Percentiles rank a stretch among this genome's conserved stretches.
Conservation (phyloP, 2,888 invertebrate species). For the Cheilosia soror region DNA sequence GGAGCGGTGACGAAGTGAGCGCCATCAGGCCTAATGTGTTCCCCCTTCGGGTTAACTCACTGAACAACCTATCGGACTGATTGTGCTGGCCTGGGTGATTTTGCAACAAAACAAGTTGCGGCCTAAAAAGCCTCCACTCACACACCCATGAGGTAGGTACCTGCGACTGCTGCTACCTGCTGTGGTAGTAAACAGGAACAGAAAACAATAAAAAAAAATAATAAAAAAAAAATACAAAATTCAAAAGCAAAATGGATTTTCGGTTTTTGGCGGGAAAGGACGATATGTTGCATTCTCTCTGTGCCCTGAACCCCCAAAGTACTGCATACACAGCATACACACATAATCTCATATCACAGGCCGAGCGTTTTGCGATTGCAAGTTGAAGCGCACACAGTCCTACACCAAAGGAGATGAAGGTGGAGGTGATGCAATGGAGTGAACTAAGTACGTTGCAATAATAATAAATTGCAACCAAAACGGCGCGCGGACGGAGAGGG, state of each 20-base stretch:
- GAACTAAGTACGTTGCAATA: slow-evolving; percentile 74
- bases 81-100: slow-evolving; percentile 44
- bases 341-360: slow-evolving; percentile 63
- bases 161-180: slow-evolving; percentile 68
- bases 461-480: slow-evolving; percentile 73
- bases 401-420: slow-evolving; percentile 13
- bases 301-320: slow-evolving; percentile 10
- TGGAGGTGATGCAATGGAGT: slow-evolving; percentile 72
- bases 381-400: neutral
- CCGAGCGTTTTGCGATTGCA: slow-evolving; percentile 17
- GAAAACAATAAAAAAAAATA: slow-evolving; percentile 35
- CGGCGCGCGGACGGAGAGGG: slow-evolving; percentile 21
- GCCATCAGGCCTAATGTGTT: slow-evolving; percentile 74
- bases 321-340: slow-evolving; percentile 68
- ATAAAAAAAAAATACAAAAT: slow-evolving; percentile 14
- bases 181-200: slow-evolving; percentile 61
- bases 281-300: slow-evolving; percentile 51
- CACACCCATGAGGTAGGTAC: slow-evolving; percentile 31
- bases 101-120: slow-evolving; percentile 74
- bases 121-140: slow-evolving; percentile 57
- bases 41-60: slow-evolving; percentile 66
- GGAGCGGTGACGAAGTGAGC: slow-evolving; percentile 72
- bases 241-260: slow-evolving; percentile 63
- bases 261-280: slow-evolving; percentile 73
- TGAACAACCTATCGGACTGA: slow-evolving; percentile 45